Evolutionary conservation across 2,113 vertebrate species (phyloP).

Genomic region (Campylorhamphus procurvoides): DNA sequence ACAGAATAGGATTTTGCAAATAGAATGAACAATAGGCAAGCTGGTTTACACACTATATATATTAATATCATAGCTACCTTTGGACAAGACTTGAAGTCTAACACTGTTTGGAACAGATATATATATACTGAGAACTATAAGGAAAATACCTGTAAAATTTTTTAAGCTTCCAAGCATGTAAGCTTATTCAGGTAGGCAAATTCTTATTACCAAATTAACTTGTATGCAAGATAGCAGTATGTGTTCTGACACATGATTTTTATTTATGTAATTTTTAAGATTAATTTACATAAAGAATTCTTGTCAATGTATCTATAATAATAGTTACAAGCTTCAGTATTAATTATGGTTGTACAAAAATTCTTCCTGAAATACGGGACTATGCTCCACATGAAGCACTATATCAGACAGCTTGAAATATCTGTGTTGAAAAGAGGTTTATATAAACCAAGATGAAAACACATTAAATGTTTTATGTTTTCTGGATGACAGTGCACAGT

Average conservation of each 20-base stretch:
- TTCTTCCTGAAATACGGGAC: background rate
- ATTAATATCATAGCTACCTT: background rate
- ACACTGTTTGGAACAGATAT: background rate
- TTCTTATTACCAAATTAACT: background rate
- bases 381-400: background rate
- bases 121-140: background rate
- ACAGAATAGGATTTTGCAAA: background rate
- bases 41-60: background rate
- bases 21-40: background rate
- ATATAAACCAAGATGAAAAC: background rate
- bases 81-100: background rate
- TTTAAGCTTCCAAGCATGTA: background rate
- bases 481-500: background rate
- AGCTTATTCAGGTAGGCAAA: background rate
- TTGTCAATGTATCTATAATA: background rate
- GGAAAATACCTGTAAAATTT: background rate
- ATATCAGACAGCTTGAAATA: background rate
- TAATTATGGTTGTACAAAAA: background rate
- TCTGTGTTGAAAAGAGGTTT: background rate
- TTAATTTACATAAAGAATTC: background rate
- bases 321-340: background rate
- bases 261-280: background rate
- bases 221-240: background rate
- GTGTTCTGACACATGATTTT: background rate
- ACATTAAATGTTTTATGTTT: background rate